A percentile compares a stretch with the other conserved stretches of the same genome.
phyloP scores from a whole-genome alignment of 2,888 invertebrate genomes.

The Callinectes sapidus region DNA sequence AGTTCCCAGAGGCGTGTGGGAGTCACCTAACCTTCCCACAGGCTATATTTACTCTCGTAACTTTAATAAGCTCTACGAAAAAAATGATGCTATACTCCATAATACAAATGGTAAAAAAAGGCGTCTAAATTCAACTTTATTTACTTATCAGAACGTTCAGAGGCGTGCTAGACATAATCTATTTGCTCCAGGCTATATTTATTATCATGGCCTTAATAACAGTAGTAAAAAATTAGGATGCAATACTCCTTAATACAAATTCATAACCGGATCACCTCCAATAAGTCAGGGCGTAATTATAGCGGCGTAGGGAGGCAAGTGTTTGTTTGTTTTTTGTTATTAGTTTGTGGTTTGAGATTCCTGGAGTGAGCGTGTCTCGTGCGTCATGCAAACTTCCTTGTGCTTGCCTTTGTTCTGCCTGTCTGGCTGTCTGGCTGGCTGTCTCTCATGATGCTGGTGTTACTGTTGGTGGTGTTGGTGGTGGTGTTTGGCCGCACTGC shows the following conservation, averaged over 20 bases:
- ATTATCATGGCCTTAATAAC: too few species aligned
- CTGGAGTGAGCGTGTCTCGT: background rate
- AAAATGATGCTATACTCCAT: background rate
- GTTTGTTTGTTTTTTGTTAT: slow-evolving; percentile 4
- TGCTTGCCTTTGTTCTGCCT: background rate
- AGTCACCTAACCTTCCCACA: background rate
- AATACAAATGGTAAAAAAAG: background rate
- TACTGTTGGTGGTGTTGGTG: background rate
- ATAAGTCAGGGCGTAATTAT: background rate
- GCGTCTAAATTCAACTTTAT: too few species aligned
- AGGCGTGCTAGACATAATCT: too few species aligned
- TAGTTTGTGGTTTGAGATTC: background rate
- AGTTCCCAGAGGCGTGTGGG: background rate
- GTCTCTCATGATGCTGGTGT: background rate
- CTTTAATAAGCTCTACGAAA: background rate
- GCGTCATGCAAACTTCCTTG: background rate
- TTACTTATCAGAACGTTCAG: too few species aligned
- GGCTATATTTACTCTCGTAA: background rate
- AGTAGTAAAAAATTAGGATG: background rate
- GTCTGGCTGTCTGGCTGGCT: too few species aligned
- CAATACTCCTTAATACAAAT: background rate
- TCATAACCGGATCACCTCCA: background rate
- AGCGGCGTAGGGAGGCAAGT: background rate
- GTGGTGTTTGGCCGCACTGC: background rate
- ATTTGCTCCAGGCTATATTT: too few species aligned